Evolutionary conservation across 2,888 invertebrate genomes (phyloP).

Genomic region (Pantelozetes paolii): DNA sequence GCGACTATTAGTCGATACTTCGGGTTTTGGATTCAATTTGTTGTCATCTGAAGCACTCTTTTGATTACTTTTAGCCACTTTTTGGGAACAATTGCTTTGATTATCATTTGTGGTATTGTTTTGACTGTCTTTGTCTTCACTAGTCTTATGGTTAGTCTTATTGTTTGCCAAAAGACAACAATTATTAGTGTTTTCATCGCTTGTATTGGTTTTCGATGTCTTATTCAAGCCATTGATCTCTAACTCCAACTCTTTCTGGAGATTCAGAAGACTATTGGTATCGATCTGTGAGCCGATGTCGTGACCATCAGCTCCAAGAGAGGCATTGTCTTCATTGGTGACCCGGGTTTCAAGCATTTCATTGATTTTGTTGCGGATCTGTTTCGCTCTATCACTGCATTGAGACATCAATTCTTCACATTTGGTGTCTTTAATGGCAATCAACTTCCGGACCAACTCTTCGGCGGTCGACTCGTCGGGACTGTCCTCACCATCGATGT

Average conservation of each 20-base stretch:
- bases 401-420: constrained; percentile 39
- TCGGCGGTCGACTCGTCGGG: constrained; percentile 8
- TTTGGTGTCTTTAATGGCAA: not conserved
- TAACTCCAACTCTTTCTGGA: constrained; percentile 13
- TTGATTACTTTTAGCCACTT: not conserved
- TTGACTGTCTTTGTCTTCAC: constrained; percentile 28
- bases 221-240: constrained; percentile 13
- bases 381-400: constrained; percentile 44
- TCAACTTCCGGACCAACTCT: not conserved
- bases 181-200: constrained; percentile 12
- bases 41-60: not conserved
- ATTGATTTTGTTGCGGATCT: constrained; percentile 43
- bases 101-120: not conserved
- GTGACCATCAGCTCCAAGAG: not conserved
- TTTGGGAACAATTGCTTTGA: not conserved
- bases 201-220: constrained; percentile 1
- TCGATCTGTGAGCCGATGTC: not conserved
- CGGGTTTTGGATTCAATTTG: constrained; percentile 2
- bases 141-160: constrained; percentile 2
- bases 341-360: constrained; percentile 43
- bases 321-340: not conserved
- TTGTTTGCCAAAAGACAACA: not conserved
- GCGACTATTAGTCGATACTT: not conserved
- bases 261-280: constrained; percentile 16
- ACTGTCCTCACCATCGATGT: not conserved